Base-by-base conservation (phyloP, 2,113 vertebrate genomes). In the Bungarus multicinctus region DNA sequence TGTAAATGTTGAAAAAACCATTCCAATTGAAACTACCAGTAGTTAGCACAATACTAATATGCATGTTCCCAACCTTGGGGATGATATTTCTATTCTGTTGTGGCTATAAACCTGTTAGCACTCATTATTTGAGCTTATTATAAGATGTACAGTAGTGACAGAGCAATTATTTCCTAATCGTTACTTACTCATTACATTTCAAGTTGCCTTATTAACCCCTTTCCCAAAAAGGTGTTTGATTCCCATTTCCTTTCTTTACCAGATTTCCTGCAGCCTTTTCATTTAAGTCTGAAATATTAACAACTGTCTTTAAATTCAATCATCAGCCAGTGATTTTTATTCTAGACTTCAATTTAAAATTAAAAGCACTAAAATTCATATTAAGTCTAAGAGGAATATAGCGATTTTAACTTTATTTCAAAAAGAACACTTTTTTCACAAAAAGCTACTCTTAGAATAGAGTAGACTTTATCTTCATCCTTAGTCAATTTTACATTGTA, bases 291-390 rank as follows among this genome's bases (percentile, higher is more conserved):
- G 98, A 98, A 98, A 98, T 98, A 98, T 99, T 99, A 98, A 98
- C 98, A 98, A 98, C 98, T 98, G 98, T 98, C 98, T 98, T 98
- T 99, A 99, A 99, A 99, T 99, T 98, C 98, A 99, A 98, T 98
- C 98, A 99, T 99, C 98, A 98, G 98, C 98, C 95, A 88, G 98
- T 98, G 96, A 98, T 96, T 98, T 98, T 99, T 98, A 98, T 98
- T 98, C 98, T 97, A 97, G 98, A 98, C 98, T 96, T 98, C 98
- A 98, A 98, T 98, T 98, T 98, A 98, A 98, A 98, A 98, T 98
- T 98, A 98, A 98, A 98, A 97, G 98, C 98, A 98, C 98, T 99
- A 99, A 98, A 98, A 99, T 98, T 98, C 98, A 98, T 98, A 98
- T 99, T 98, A 98, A 98, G 98, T 98, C 97, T 97, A 98, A 98